Evolutionary conservation across 2,888 invertebrate species (phyloP).

Genomic region (Galerucella nymphaeae): DNA sequence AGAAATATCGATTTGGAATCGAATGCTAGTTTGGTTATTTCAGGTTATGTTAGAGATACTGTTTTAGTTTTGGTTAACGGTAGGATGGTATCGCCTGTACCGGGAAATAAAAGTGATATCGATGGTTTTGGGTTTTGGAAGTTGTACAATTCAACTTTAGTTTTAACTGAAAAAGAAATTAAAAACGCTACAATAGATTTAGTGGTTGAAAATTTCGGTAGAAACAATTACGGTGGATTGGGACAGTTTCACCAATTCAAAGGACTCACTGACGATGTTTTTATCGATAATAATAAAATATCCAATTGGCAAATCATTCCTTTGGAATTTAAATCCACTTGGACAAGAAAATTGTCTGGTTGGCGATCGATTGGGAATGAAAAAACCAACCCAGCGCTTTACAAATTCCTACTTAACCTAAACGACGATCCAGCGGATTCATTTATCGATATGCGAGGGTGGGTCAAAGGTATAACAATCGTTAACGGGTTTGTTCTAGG

Average conservation of each 20-base stretch:
- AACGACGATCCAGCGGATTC: slow-evolving; percentile 73
- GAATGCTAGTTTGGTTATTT: slow-evolving; percentile 57
- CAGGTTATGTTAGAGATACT: slow-evolving; percentile 65
- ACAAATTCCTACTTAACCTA: slow-evolving; percentile 63
- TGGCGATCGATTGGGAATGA: slow-evolving; percentile 49
- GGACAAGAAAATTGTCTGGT: slow-evolving; percentile 56
- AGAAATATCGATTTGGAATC: slow-evolving; percentile 51
- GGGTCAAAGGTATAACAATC: slow-evolving; percentile 88
- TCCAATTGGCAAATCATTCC: slow-evolving; percentile 64
- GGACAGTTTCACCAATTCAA: slow-evolving; percentile 62
- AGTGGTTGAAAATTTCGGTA: slow-evolving; percentile 82
- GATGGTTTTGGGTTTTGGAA: slow-evolving; percentile 45
- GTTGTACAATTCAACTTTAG: slow-evolving; percentile 53
- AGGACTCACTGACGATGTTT: slow-evolving; percentile 63
- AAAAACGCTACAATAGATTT: slow-evolving; percentile 62
- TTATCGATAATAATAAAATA: slow-evolving; percentile 53
- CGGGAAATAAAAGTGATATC: neutral
- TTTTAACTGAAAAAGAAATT: slow-evolving; percentile 40
- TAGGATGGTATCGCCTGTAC: slow-evolving; percentile 52
- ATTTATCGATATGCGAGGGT: slow-evolving; percentile 79
- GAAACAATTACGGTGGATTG: slow-evolving; percentile 71
- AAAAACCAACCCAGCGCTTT: slow-evolving; percentile 66
- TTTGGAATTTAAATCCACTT: slow-evolving; percentile 64
- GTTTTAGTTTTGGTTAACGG: slow-evolving; percentile 66
- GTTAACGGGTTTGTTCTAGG: slow-evolving; percentile 89